Evolutionary conservation across 2,888 invertebrate genomes (phyloP).

Genomic region (Zelleria hepariella): DNA sequence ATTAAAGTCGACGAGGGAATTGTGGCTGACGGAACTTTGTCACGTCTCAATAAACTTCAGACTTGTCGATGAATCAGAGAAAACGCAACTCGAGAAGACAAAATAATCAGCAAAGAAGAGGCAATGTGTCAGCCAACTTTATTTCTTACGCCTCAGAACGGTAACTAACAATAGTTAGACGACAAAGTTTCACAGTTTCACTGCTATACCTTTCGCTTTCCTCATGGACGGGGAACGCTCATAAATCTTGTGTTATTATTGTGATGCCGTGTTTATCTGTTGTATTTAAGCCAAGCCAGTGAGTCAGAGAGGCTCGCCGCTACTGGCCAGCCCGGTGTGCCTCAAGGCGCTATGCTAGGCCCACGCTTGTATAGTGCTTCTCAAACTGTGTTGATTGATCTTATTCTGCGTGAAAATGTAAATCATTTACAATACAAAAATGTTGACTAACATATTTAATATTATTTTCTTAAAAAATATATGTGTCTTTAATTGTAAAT

Average conservation of each 20-base stretch:
- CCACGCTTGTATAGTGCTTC: conserved; percentile 25
- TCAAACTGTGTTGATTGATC: not conserved
- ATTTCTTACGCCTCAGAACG: not conserved
- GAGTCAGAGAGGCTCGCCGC: conserved; percentile 30
- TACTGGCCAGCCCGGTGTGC: conserved; percentile 28
- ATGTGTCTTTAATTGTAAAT: no score
- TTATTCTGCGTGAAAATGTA: not conserved
- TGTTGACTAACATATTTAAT: not conserved
- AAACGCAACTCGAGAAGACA: not conserved
- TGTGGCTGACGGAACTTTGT: not conserved
- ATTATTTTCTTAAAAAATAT: no score
- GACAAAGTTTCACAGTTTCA: not conserved
- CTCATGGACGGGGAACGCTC: not conserved
- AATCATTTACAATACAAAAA: not conserved
- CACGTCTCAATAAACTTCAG: not conserved
- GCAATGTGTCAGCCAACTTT: not conserved
- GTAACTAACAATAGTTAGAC: not conserved
- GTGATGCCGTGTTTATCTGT: conserved; percentile 13
- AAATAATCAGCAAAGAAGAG: not conserved
- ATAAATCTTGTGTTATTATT: conserved; percentile 2
- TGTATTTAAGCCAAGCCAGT: conserved; percentile 14
- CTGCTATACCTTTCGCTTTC: not conserved
- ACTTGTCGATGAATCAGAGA: not conserved
- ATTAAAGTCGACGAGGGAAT: not conserved
- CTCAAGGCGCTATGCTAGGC: conserved; percentile 32